phyloP scores from a whole-genome alignment of 2,797 vertebrate species.

The Brotogeris chrysoptera region DNA sequence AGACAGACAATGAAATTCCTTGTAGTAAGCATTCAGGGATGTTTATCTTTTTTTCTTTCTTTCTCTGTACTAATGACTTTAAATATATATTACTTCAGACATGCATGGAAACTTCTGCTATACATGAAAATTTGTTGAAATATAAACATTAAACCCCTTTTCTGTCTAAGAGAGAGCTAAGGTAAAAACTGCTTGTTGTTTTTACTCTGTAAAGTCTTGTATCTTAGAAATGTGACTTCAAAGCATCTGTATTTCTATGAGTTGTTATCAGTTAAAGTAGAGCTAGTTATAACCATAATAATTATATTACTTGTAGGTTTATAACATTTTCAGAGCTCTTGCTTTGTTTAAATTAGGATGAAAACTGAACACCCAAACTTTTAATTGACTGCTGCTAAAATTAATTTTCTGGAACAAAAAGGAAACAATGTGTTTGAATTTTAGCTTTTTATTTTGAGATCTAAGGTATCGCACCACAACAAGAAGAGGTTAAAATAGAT shows the following conservation, averaged over 20 bases:
- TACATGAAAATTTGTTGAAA: neutral
- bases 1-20: neutral
- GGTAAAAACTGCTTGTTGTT: neutral
- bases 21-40: neutral
- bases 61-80: neutral
- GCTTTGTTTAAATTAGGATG: neutral
- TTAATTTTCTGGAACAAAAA: constrained; percentile 16
- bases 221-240: neutral
- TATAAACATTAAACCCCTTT: neutral
- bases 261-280: neutral
- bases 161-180: neutral
- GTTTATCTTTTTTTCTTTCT: neutral
- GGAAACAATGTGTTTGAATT: neutral
- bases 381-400: neutral
- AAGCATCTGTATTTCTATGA: neutral
- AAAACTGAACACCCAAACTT: neutral
- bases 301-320: neutral
- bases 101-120: neutral
- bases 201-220: neutral
- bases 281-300: neutral
- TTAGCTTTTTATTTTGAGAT: constrained; percentile 1
- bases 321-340: neutral
- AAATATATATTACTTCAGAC: neutral
- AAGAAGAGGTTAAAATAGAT: neutral
- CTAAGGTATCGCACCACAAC: neutral